Evolutionary conservation across 2,113 vertebrate species (phyloP), one percentile per base, ranked within the genome.

Genomic region (Prietella phreatophila): DNA sequence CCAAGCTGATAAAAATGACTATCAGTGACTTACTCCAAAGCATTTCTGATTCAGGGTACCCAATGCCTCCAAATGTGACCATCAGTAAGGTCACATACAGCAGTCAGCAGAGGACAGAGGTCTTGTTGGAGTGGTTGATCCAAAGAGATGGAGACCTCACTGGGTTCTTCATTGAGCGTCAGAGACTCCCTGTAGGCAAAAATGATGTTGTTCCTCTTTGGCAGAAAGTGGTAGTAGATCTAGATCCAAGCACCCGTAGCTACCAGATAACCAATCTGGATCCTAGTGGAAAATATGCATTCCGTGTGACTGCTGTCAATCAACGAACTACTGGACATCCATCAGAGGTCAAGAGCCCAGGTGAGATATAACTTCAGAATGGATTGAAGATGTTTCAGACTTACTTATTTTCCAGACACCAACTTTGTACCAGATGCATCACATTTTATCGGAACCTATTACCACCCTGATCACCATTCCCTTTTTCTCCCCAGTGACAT

Each of bases 281-380:
- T 75, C 97, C 97, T 0, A 92, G 93, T 0, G 88, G 92, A 61
- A 93, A 93, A 55, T 99, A 97, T 42, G 95, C 95, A 83, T 97
- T 99, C 92, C 95, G 96, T 0, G 87, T 98, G 89, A 93, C 94
- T 89, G 96, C 96, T 11, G 90, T 98, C 89, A 99, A 98, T 92
- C 96, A 97, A 92, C 95, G 93, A 88, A 97, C 96, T 2, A 87
- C 93, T 0, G 97, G 97, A 90, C 90, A 97, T 82, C 96, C 97
- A 1, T 99, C 97, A 5, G 94, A 95, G 89, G 92, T 94, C 89
- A 96, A 96, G 94, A 97, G 91, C 80, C 97, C 98, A 97, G 97
- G 97, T 98, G 96, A 93, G 91, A 86, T 78, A 85, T 76, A 3
- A n/a, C 11, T 25, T 58, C 13, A 20, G 22, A 79, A 67, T 27